Base-by-base conservation (phyloP, 1,140 invertebrate species). In the Pseudomyrmex concolor region DNA sequence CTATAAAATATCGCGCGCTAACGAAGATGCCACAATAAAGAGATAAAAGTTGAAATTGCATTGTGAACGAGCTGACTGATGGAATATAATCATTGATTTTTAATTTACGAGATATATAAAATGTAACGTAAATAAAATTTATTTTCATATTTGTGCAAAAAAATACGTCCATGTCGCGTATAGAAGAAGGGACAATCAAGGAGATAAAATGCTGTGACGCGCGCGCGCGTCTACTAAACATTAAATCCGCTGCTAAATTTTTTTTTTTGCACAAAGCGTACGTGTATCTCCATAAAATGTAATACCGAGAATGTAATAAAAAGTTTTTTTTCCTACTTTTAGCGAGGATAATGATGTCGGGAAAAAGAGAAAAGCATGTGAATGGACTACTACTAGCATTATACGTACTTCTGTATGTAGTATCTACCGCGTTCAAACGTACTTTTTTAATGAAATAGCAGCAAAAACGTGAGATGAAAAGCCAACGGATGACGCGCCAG, bases 361-460 rank as follows among this genome's bases (percentile, higher is more conserved):
- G 19, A 0, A 66, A 67, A 67, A 55, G 7, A 34, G 71, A 43
- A 50, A 9, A 81, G 19, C 57, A 50, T 34, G 15, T 51, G 55
- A 70, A 80, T 71, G 22, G 25, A 62, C 7, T 48, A 54, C 43
- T 10, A 15, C 1, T 50, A 12, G 45, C 34, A 59, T 60, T 54
- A 5, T 12, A 34, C 5, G 34, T 13, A 13, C 13, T 25, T 5
- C 15, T 68, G n/a, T 19, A 68, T 17, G 60, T 17, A 25, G 12
- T 3, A 13, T 71, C 51, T 72, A 72, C 71, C 54, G 34, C 8
- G 17, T 13, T 55, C 62, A 71, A 71, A 62, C 7, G 19, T 60
- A 80, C 10, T 43, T 12, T 81, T 72, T 62, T 72, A 54, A 59
- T 22, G 3, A 67, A 64, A 59, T 66, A 60, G 77, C 4, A 22